Conservation (phyloP, 1,140 invertebrate species). For the Cotesia typhae region DNA sequence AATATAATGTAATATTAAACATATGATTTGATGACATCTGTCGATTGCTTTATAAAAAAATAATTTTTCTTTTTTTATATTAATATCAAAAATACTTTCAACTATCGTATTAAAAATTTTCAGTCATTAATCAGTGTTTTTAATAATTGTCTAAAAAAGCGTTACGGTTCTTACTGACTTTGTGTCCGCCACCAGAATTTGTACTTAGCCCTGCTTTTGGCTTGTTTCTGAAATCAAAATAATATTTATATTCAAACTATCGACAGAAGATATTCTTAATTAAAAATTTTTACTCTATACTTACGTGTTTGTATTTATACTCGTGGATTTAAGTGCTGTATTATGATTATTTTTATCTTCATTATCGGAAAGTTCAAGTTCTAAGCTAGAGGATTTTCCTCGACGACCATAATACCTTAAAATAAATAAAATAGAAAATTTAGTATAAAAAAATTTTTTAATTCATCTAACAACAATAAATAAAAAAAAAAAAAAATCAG, state of each 20-base stretch:
- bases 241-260: no score
- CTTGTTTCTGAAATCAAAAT: conserved; percentile 55
- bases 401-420: conserved; percentile 75
- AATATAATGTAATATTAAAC: conserved; percentile 13
- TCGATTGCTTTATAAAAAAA: not conserved
- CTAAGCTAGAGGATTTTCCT: conserved; percentile 66
- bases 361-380: conserved; percentile 61
- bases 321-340: conserved; percentile 48
- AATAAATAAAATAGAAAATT: conserved; percentile 38
- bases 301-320: conserved; percentile 58
- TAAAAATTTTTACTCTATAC: conserved; percentile 37
- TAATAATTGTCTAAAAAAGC: conserved; percentile 64
- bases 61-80: conserved; percentile 27
- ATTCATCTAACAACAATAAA: conserved; percentile 7
- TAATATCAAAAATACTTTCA: not conserved
- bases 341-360: conserved; percentile 55
- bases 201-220: conserved; percentile 69
- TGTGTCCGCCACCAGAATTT: conserved; percentile 83
- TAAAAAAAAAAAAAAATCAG: not conserved
- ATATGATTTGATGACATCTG: not conserved
- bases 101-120: no score
- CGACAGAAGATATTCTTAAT: not conserved
- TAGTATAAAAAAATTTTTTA: conserved; percentile 2
- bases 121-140: conserved; percentile 52
- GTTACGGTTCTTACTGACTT: conserved; percentile 94